A percentile compares a stretch with the other conserved stretches of the same genome.
These are phyloP conservation scores for Ichneumon xanthorius DNA, from an alignment of 2,888 invertebrate species.

Conservation along the genomic window DNA sequence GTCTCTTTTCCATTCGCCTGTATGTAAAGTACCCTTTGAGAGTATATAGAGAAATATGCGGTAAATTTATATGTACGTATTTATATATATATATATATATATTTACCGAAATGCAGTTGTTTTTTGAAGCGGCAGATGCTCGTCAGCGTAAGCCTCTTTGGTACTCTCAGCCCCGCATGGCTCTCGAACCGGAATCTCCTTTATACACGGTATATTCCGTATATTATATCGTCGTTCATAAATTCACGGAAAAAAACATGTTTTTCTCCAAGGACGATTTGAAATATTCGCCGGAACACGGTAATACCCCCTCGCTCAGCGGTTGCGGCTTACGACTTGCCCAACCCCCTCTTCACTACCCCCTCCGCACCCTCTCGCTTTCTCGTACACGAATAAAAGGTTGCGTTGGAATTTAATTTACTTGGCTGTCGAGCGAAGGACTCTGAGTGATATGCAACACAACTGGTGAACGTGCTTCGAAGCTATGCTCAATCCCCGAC, in stretches of 20 bases:
- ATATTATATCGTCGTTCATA: conserved; percentile 24
- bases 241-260: conserved; percentile 31
- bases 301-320: conserved; percentile 8
- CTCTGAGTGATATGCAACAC: conserved; percentile 35
- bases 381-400: conserved; percentile 30
- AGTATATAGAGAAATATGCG: not conserved
- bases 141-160: conserved; percentile 58
- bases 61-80: not conserved
- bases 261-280: conserved; percentile 31
- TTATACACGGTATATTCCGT: not conserved
- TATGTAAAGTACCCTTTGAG: conserved; percentile 30
- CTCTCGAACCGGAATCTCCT: conserved; percentile 30
- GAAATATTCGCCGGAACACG: conserved; percentile 26
- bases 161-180: conserved; percentile 12
- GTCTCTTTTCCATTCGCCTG: conserved; percentile 13
- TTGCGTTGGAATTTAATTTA: conserved; percentile 58
- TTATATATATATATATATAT: conserved; percentile 19
- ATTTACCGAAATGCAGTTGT: conserved; percentile 50
- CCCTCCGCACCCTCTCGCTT: not conserved
- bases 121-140: conserved; percentile 47
- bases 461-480: conserved; percentile 12
- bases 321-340: conserved; percentile 2
- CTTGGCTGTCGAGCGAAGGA: conserved; percentile 26
- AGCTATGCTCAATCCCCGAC: not conserved
- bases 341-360: not conserved